Evolutionary conservation across 2,888 invertebrate species (phyloP), one percentile per base, ranked within the genome.

Genomic region (Anarsia innoxiella): DNA sequence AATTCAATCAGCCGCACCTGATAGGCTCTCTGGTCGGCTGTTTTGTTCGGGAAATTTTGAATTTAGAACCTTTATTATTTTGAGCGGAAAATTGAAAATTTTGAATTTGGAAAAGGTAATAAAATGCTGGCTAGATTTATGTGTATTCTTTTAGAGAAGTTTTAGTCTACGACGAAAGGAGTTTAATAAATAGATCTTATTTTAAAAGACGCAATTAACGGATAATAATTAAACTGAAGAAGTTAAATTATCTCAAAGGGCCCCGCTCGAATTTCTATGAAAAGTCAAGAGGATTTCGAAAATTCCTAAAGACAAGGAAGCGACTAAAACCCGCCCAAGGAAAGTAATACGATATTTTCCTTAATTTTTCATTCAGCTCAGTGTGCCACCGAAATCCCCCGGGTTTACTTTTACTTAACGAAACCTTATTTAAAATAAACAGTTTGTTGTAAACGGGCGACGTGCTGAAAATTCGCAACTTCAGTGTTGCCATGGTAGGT

Each of bases 371-470:
- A 78, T 75, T 74, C 73, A 64, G 54, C 65, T 59, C 69, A 56
- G 62, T 63, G 56, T 65, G 64, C 59, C 53, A 49, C 59, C 43
- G 50, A 51, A 59, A 49, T 68, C 68, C 69, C 71, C 46, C 38
- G 66, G 67, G 76, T 73, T 78, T 75, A 65, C 75, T 77, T 79
- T 77, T 73, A 75, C 77, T 78, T 77, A 78, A 66, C 67, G 59
- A 65, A 73, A 75, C 74, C 76, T 79, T 78, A 80, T 80, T 82
- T 78, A 80, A 80, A 80, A 77, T 75, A 80, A 82, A 80, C 80
- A 80, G 65, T 60, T 58, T 61, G 67, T 74, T 71, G 77, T 77
- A 74, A 79, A 77, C 72, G 75, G 58, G 45, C 48, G 58, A 78
- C 79, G 82, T 83, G 80, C 67, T 66, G 53, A 53, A 71, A 77